Evolutionary conservation across 2,797 vertebrate species (phyloP), one percentile per base, ranked within the genome.

Genomic region (Uromys caudimaculatus): DNA sequence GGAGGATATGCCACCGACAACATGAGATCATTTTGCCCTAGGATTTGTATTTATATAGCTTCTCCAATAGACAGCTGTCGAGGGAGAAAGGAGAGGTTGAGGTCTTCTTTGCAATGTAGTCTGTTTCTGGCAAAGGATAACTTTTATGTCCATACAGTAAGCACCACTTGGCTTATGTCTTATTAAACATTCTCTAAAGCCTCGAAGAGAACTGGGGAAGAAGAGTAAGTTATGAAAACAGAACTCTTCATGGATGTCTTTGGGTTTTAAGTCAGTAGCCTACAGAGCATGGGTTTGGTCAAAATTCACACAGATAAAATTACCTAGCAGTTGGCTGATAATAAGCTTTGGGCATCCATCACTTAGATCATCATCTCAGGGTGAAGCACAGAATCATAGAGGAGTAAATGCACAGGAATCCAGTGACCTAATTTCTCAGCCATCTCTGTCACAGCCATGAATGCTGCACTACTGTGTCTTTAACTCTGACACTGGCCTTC

Each of bases 1-100:
- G 95, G 97, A 98, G 96, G 97, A 98, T 95, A 96, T 92, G 96
- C 96, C 96, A 92, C 96, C 93, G 94, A 92, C 92, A 93, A 50
- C 1, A 7, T n/a, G 69, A 58, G 6, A 84, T 27, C 3, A 50
- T 75, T 85, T n/a, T 54, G 67, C 83, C 69, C 44, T 35, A 11
- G 64, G 54, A 47, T 81, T 79, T 93, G 38, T 91, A 87, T 94
- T 85, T 92, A 41, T 71, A 1, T 41, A 6, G 44, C 54, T 44
- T 79, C 44, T 35, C 83, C 27, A 41, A 35, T 7, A 76, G 54
- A 29, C 3, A 94, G 52, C 29, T 81, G 52, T 8, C 5, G 9
- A 7, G 24, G 29, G 35, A 6, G 19, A 90, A 14, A 91, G 93
- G 95, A 86, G 23, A 38, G 92, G 90, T 94, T 92, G 84, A 4